Base-by-base conservation (phyloP, 2,113 vertebrate species). In the Corydoras sp. region DNA sequence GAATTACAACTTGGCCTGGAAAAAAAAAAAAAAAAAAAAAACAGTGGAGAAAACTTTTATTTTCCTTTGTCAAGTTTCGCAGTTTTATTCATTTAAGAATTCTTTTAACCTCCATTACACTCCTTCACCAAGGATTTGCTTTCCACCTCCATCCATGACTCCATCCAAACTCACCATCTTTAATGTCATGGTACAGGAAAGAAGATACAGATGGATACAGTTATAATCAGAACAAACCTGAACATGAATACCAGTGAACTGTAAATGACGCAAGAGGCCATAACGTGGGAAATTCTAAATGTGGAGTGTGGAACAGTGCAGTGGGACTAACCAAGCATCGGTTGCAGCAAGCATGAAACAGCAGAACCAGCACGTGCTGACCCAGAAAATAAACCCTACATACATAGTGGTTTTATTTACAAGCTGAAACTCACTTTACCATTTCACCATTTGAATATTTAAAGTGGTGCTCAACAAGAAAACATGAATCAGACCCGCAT, bases 111-210 rank as follows among this genome's bases (percentile, higher is more conserved):
- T 77, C 72, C 73, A 83, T 82, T 80, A 79, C 68, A 75, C 74
- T 78, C 50, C 43, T 56, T 56, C 50, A 31, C 35, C 35, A 43
- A 43, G 35, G 35, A 67, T 53, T 30, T 68, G 73, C 31, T 77
- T 69, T 73, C 72, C 35, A 43, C 35, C 35, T 78, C 70, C 70
- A 55, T 73, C 31, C 35, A 78, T 58, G 81, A 70, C 75, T 77
- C 64, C 53, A 76, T 70, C 77, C 24, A 62, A 72, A 64, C 75
- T 79, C 77, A 67, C 63, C 70, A 73, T 91, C 89, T 91, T 92
- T 92, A 93, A 91, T 83, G 86, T 89, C 86, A 83, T 79, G 64
- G 83, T 32, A 73, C 35, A 5, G 35, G 35, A 43, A 43, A 8
- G 35, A 43, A 43, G 35, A 43, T 43, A 43, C 35, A 43, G 35